phyloP scores from a whole-genome alignment of 2,888 invertebrate species.

The Tupiocoris notatus region DNA sequence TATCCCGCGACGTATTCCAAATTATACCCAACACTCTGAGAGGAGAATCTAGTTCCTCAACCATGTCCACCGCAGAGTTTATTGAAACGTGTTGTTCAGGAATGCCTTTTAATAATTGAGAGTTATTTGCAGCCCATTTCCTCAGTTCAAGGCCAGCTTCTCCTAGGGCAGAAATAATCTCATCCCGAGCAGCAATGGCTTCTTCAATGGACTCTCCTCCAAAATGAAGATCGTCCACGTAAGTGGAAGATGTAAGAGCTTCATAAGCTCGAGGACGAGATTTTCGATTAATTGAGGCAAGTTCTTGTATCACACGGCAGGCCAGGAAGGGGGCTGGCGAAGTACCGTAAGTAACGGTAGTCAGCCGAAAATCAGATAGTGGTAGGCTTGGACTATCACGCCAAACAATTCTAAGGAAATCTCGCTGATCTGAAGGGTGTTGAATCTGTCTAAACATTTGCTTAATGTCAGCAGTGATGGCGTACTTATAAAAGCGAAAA shows the following conservation, averaged over 20 bases:
- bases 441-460: constrained; percentile 10
- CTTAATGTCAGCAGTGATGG: constrained; percentile 5
- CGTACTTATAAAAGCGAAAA: constrained; percentile 4
- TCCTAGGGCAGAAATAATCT: background rate
- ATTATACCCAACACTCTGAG: constrained; percentile 11
- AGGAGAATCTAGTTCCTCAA: background rate
- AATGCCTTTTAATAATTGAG: background rate
- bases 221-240: constrained; percentile 16
- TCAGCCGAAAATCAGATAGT: background rate
- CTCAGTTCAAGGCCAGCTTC: background rate
- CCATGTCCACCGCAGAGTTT: background rate
- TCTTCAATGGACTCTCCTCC: constrained; percentile 3
- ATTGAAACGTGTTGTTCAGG: background rate
- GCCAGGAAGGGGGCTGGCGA: constrained; percentile 22
- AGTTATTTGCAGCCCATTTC: constrained; percentile 29
- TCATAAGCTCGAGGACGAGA: background rate
- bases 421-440: background rate
- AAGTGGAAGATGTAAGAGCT: background rate
- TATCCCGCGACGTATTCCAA: constrained; percentile 2
- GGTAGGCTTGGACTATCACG: background rate
- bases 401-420: constrained; percentile 17
- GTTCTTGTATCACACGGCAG: background rate
- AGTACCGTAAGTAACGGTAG: constrained; percentile 26
- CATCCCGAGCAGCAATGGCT: background rate
- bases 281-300: background rate